phyloP scores from a whole-genome alignment of 2,888 invertebrate species.

The Heliconius sara region DNA sequence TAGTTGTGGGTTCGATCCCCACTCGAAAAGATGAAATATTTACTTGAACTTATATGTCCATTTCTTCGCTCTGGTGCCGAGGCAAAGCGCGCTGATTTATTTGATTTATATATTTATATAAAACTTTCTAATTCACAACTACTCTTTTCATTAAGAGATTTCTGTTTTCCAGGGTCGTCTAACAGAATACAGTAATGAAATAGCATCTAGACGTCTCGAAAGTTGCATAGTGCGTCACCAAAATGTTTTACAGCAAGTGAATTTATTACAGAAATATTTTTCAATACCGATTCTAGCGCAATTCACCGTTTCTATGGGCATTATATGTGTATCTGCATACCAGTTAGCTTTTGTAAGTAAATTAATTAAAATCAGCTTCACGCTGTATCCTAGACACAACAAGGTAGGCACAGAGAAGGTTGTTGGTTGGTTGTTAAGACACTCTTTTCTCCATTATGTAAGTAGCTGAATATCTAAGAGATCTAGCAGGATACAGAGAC shows the following conservation, averaged over 20 bases:
- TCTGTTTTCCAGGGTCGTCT: constrained; percentile 52
- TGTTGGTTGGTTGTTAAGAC: too few relatives aligned
- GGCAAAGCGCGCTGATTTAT: too few relatives aligned
- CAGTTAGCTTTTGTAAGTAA: constrained; percentile 71
- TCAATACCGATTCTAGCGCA: constrained; percentile 68
- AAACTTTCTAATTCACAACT: too few relatives aligned
- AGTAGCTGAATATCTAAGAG: too few relatives aligned
- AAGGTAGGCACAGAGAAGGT: neutral
- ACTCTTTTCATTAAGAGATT: neutral
- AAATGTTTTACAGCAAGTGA: constrained; percentile 56
- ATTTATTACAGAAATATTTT: constrained; percentile 63
- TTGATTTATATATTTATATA: too few relatives aligned
- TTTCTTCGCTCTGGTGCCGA: too few relatives aligned
- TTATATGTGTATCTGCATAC: constrained; percentile 77
- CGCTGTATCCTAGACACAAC: neutral
- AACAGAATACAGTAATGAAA: constrained; percentile 51
- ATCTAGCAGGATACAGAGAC: too few relatives aligned
- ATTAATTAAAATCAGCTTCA: neutral
- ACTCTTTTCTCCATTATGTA: neutral
- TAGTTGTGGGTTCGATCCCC: too few relatives aligned
- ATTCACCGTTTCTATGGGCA: constrained; percentile 71
- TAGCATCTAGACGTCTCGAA: constrained; percentile 52
- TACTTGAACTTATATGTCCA: too few relatives aligned
- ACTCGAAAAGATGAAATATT: too few relatives aligned
- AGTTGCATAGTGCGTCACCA: constrained; percentile 59